Percentiles rank a stretch among this genome's conserved stretches.
Conservation (phyloP, 2,888 invertebrate species). For the Gandaritis pyraliata region DNA sequence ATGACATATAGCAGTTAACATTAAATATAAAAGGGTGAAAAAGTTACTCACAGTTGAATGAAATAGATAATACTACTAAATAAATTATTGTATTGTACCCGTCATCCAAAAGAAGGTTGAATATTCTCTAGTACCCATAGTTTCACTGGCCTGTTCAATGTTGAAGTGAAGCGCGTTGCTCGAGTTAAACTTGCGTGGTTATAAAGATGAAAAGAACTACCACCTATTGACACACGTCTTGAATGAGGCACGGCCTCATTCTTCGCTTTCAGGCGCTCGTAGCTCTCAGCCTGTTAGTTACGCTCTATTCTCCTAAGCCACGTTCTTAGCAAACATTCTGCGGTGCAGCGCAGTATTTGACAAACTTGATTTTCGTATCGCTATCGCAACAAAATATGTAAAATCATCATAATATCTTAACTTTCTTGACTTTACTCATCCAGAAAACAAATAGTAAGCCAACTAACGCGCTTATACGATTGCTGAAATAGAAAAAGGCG, state of each 20-base stretch:
- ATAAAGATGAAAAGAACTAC: slow-evolving; percentile 69
- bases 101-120: not conserved
- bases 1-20: too few relatives aligned
- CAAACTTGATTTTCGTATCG: slow-evolving; percentile 28
- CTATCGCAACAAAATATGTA: slow-evolving; percentile 45
- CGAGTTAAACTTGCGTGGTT: slow-evolving; percentile 54
- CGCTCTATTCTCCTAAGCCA: slow-evolving; percentile 51
- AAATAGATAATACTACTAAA: too few relatives aligned
- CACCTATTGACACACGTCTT: slow-evolving; percentile 71
- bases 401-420: slow-evolving; percentile 73
- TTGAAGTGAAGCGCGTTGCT: slow-evolving; percentile 52
- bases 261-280: slow-evolving; percentile 64
- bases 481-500: slow-evolving; percentile 57
- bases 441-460: slow-evolving; percentile 41
- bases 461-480: slow-evolving; percentile 54
- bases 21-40: too few relatives aligned
- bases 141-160: slow-evolving; percentile 8
- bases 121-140: not conserved
- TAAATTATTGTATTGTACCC: too few relatives aligned
- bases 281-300: slow-evolving; percentile 58
- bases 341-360: slow-evolving; percentile 15
- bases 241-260: slow-evolving; percentile 75
- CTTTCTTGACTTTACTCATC: slow-evolving; percentile 48
- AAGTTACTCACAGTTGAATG: too few relatives aligned
- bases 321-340: slow-evolving; percentile 46